A percentile compares a stretch with the other conserved stretches of the same genome.
Evolutionary conservation across 2,797 vertebrate species (phyloP).

Genomic region (Poeciliopsis presidionis): DNA sequence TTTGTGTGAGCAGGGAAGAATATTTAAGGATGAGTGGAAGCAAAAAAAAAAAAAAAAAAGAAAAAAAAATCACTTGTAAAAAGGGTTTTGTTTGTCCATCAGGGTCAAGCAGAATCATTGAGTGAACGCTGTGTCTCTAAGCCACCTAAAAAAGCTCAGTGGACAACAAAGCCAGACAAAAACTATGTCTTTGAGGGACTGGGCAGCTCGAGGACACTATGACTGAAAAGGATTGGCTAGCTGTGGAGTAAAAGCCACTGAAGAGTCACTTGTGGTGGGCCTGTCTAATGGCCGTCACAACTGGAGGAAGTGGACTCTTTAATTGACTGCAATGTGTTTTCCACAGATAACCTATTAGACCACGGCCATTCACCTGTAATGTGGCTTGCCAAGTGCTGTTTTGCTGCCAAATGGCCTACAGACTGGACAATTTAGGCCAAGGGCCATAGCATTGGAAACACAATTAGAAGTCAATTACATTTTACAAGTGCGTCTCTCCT

Average conservation of each 20-base stretch:
- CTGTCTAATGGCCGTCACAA: slow-evolving; percentile 77
- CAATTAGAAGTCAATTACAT: slow-evolving; percentile 68
- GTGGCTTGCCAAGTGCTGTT: slow-evolving; percentile 60
- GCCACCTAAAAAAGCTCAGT: slow-evolving; percentile 50
- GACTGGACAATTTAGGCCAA: slow-evolving; percentile 64
- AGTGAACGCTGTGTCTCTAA: slow-evolving; percentile 63
- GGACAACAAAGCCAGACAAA: slow-evolving; percentile 61
- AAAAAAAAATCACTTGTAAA: slow-evolving; percentile 29
- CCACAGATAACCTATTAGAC: slow-evolving; percentile 80
- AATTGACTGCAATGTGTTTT: slow-evolving; percentile 78
- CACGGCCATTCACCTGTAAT: slow-evolving; percentile 72
- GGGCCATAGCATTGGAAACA: slow-evolving; percentile 67
- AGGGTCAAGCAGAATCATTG: slow-evolving; percentile 71
- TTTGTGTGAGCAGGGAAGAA: slow-evolving; percentile 39
- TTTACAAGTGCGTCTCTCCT: slow-evolving; percentile 47
- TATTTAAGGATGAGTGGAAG: slow-evolving; percentile 14
- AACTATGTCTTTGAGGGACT: slow-evolving; percentile 43
- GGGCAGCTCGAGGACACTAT: slow-evolving; percentile 54
- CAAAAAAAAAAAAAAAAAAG: slow-evolving; percentile 17
- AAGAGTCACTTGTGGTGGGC: slow-evolving; percentile 76
- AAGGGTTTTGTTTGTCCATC: slow-evolving; percentile 67
- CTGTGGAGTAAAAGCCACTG: slow-evolving; percentile 72
- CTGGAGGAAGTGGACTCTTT: slow-evolving; percentile 74
- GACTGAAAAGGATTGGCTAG: slow-evolving; percentile 54
- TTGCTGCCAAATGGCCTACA: slow-evolving; percentile 71